A percentile compares a stretch with the other conserved stretches of the same genome.
Evolutionary conservation across 2,888 invertebrate species (phyloP).

Genomic region (Orchestes rusci): DNA sequence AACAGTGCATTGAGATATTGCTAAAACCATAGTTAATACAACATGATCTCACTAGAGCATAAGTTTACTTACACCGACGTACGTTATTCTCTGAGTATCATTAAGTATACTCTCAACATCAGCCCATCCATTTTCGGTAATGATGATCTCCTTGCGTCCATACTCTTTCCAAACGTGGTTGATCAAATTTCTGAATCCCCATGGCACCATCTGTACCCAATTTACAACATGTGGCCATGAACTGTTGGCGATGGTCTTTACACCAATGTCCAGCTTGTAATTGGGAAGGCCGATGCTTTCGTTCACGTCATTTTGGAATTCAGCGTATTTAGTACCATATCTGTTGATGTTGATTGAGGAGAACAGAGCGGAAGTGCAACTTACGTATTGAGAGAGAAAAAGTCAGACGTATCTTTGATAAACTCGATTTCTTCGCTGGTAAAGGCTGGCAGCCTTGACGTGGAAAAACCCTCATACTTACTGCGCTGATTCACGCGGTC

Average conservation of each 20-base stretch:
- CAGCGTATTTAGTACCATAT: conserved; percentile 11
- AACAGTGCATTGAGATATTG: conserved; percentile 46
- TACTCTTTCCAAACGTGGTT: conserved; percentile 18
- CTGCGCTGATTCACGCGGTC: conserved; percentile 52
- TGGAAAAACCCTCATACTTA: conserved; percentile 37
- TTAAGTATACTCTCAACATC: conserved; percentile 13
- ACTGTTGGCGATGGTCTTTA: conserved; percentile 4
- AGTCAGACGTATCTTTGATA: conserved; percentile 38
- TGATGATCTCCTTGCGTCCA: conserved; percentile 9
- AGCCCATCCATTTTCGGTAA: conserved; percentile 22
- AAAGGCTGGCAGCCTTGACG: conserved; percentile 57
- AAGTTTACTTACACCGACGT: conserved; percentile 4
- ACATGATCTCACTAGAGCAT: background rate
- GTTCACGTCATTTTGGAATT: conserved; percentile 6
- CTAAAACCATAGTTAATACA: too few relatives aligned
- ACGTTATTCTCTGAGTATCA: conserved; percentile 12
- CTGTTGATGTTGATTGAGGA: too few relatives aligned
- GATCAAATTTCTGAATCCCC: conserved; percentile 19
- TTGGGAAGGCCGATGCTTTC: conserved; percentile 7
- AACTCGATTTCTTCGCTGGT: conserved; percentile 51
- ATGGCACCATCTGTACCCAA: conserved; percentile 17
- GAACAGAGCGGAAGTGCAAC: too few relatives aligned
- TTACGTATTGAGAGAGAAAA: conserved; percentile 2
- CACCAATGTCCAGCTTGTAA: conserved; percentile 14
- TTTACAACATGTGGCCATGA: conserved; percentile 9